A percentile compares a stretch with the other conserved stretches of the same genome.
These are phyloP conservation scores for Oikopleura vanhoeffeni DNA, from an alignment of 23 tunicate genomes.

Conservation along the genomic window DNA sequence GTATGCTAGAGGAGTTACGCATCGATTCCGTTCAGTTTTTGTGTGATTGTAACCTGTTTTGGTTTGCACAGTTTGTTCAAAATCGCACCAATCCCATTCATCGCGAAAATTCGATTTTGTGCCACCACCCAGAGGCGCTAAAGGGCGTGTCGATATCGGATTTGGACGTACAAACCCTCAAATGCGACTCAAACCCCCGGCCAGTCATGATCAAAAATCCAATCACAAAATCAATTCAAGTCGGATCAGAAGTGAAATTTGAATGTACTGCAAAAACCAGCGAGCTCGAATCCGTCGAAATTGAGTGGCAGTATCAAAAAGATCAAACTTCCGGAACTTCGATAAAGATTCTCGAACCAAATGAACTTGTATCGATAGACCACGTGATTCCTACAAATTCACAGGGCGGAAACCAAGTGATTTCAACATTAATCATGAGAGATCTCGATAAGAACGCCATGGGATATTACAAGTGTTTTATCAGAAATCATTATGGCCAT, in stretches of 20 bases:
- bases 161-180: background rate
- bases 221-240: background rate
- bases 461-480: background rate
- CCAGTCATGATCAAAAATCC: background rate
- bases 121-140: background rate
- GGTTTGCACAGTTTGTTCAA: background rate
- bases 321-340: background rate
- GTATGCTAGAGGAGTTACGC: background rate
- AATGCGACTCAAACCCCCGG: background rate
- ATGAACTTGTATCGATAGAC: background rate
- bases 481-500: background rate
- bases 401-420: background rate
- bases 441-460: background rate
- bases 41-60: background rate
- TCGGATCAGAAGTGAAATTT: background rate
- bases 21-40: background rate
- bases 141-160: background rate
- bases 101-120: background rate
- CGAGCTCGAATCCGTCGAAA: background rate
- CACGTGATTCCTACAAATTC: background rate
- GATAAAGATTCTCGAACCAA: background rate
- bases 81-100: background rate
- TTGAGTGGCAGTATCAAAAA: slow-evolving; percentile 2
- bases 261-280: background rate
- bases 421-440: background rate